These are phyloP conservation scores for Pyrgilauda ruficollis DNA, from an alignment of 2,113 vertebrate genomes.

Conservation along the genomic window DNA sequence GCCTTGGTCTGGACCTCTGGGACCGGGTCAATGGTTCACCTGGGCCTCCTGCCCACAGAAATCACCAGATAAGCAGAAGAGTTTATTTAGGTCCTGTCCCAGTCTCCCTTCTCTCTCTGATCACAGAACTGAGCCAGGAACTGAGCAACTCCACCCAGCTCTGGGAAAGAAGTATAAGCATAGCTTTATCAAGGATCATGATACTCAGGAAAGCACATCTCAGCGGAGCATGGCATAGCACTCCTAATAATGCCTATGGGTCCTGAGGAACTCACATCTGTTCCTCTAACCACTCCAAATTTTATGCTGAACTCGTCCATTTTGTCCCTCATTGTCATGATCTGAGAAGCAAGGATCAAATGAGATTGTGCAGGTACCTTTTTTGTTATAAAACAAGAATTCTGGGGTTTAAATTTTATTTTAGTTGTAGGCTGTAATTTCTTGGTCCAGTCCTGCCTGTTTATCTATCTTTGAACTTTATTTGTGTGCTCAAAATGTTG, in stretches of 20 bases:
- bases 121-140: background rate
- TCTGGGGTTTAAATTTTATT: background rate
- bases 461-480: background rate
- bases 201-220: background rate
- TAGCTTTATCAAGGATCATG: fast-evolving
- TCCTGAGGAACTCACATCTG: background rate
- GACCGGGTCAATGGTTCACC: background rate
- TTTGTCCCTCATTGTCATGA: background rate
- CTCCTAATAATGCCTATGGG: background rate
- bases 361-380: background rate
- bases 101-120: background rate
- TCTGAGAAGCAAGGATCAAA: background rate
- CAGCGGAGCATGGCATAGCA: background rate
- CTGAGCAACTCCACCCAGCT: background rate
- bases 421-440: background rate
- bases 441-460: background rate
- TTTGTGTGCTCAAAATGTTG: background rate
- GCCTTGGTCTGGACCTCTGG: background rate
- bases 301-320: background rate
- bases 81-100: background rate
- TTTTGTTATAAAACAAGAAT: background rate
- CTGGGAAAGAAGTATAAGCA: background rate
- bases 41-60: background rate
- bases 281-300: background rate
- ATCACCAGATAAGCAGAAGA: background rate